Conservation (phyloP, 2,888 invertebrate genomes). For the Leucania comma region DNA sequence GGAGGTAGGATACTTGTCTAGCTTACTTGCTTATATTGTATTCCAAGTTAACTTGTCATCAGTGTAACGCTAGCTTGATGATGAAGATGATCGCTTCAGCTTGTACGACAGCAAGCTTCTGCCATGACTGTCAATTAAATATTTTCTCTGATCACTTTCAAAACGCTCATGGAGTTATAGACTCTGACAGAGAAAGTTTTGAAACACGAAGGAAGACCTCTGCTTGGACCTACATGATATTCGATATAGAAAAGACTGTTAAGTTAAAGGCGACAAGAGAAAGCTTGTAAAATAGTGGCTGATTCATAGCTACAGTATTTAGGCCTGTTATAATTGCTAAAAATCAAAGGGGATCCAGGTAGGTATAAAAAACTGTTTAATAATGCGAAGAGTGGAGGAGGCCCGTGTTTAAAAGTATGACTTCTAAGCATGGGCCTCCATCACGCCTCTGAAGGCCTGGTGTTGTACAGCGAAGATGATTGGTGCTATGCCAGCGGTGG, state of each 20-base stretch:
- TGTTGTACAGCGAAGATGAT: conserved; percentile 92
- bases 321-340: conserved; percentile 3
- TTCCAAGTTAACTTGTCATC: background rate
- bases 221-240: background rate
- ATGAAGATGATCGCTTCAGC: conserved; percentile 7
- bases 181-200: background rate
- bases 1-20: background rate
- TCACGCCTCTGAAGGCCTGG: conserved; percentile 55
- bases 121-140: background rate
- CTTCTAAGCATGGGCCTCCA: conserved; percentile 61
- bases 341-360: conserved; percentile 7
- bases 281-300: background rate
- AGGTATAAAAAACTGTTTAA: conserved; percentile 6
- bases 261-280: background rate
- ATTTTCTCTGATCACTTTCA: background rate
- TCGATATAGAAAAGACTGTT: background rate
- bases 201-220: background rate
- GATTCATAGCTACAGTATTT: background rate
- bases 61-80: background rate
- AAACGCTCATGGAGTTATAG: background rate
- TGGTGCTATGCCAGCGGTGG: conserved; percentile 96
- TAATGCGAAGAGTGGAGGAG: conserved; percentile 50
- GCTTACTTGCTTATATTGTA: conserved; percentile 21
- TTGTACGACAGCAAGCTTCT: conserved; percentile 5
- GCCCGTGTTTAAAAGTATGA: conserved; percentile 58